Percentiles rank a stretch among this genome's conserved stretches.
Evolutionary conservation across 35 echinoderm and acorn worm species (phyloP).

Genomic region (Ptychodera flava): DNA sequence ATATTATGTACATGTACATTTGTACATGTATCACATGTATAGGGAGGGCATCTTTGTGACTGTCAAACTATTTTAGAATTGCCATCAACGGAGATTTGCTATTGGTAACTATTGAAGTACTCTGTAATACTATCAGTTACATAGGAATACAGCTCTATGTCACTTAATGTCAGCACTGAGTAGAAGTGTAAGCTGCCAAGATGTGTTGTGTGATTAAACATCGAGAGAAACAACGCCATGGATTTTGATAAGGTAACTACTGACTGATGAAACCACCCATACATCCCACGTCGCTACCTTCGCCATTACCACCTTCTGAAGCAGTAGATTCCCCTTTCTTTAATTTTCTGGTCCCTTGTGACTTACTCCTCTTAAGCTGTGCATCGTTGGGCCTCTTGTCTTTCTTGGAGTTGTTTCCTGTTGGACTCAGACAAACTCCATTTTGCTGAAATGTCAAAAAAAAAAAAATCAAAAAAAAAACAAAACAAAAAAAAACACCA

Average conservation of each 20-base stretch:
- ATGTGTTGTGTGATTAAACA: not conserved
- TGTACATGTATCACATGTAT: too few species aligned
- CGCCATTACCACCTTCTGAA: constrained; percentile 87
- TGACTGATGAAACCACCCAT: constrained; percentile 93
- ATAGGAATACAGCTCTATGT: too few species aligned
- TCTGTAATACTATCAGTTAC: too few species aligned
- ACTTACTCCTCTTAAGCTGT: constrained; percentile 92
- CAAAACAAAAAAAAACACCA: too few species aligned
- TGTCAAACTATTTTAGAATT: too few species aligned
- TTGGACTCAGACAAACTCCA: constrained; percentile 82
- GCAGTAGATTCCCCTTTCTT: constrained; percentile 82
- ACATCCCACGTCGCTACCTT: constrained; percentile 68
- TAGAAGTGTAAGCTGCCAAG: not conserved
- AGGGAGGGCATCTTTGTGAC: too few species aligned
- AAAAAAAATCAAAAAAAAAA: too few species aligned
- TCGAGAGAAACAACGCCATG: too few species aligned
- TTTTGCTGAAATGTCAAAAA: constrained; percentile 41
- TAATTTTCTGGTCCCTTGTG: constrained; percentile 86
- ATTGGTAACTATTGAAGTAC: too few species aligned
- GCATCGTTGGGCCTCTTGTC: constrained; percentile 65
- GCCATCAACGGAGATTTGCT: too few species aligned
- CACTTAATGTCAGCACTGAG: too few species aligned
- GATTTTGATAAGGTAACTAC: constrained; percentile 21
- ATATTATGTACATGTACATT: too few species aligned
- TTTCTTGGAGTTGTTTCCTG: constrained; percentile 43